Percentiles rank a stretch among this genome's conserved stretches.
These are phyloP conservation scores for Podarcis cretensis DNA, from an alignment of 2,113 vertebrate species.

Conservation along the genomic window DNA sequence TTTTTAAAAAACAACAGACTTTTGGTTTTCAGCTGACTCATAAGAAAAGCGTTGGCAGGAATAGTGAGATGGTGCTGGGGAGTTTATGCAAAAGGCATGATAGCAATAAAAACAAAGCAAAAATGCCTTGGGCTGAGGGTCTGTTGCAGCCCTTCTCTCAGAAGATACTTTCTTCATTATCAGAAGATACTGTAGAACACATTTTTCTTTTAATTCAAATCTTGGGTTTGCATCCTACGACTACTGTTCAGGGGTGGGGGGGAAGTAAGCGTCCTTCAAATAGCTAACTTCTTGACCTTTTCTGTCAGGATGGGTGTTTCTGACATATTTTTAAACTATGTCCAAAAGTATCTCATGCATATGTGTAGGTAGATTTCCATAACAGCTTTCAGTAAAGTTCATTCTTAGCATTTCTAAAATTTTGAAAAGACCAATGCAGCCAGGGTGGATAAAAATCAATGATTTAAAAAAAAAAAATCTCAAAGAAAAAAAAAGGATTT, in stretches of 20 bases:
- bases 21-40: constrained; percentile 62
- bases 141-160: constrained; percentile 57
- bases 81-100: constrained; percentile 49
- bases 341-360: neutral
- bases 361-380: neutral
- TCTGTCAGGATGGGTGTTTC: neutral
- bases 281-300: neutral
- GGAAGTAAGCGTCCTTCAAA: neutral
- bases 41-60: constrained; percentile 46
- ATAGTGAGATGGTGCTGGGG: constrained; percentile 38
- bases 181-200: constrained; percentile 37
- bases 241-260: neutral
- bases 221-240: constrained; percentile 30
- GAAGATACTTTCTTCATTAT: constrained; percentile 60
- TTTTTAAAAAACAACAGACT: constrained; percentile 48
- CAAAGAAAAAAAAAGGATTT: too few species aligned
- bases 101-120: constrained; percentile 59
- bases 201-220: constrained; percentile 16
- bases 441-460: too few species aligned
- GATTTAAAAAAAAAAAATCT: too few species aligned
- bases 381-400: neutral
- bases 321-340: neutral
- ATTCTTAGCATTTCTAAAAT: too few species aligned
- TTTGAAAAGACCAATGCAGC: too few species aligned
- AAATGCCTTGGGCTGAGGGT: constrained; percentile 54